Base-by-base conservation (phyloP, 1,140 invertebrate genomes). In the Calycopis cecrops region DNA sequence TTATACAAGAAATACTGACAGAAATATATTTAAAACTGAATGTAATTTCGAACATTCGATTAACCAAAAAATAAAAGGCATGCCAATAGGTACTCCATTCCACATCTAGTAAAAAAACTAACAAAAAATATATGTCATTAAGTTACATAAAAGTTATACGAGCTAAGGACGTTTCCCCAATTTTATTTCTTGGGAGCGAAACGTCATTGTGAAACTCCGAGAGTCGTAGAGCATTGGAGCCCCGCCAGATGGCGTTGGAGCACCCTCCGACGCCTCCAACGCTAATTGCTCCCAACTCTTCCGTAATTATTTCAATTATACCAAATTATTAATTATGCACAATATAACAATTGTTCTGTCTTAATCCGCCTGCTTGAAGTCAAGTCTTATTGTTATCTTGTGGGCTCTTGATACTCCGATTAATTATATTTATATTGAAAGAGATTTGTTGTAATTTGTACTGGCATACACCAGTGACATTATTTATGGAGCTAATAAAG, bases 241-340 rank as follows among this genome's bases (percentile, higher is more conserved):
- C 57, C 60, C 65, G 81, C 81, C 81, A 85, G 80, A 73, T 77
- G 71, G 64, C 74, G 63, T 63, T 68, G 62, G 62, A 80, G 76
- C 59, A 73, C 80, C 73, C 78, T 79, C 69, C 55, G 62, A 62
- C 69, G 63, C 64, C 65, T 65, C 71, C 57, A 61, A 69, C 75
- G 59, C 76, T 83, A 83, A 83, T 83, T 83, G 79, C 79, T 81
- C 69, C 69, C 71, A 76, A 73, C 73, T 79, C 79, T 72, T 73
- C 62, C 70, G 66, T 74, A 79, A 84, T 82, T 80, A 73, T 79
- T 73, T 66, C 73, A 85, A 79, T 81, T 84, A 79, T 68, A 68
- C 65, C 2, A 70, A 78, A 75, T 75, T 78, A 77, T 73, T 76
- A 79, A 76, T 74, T 73, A 76, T 67, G 51, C 63, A 74, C 70